Conservation (phyloP, 2,797 vertebrate species). For the Pseudotriccus pelzelni region DNA sequence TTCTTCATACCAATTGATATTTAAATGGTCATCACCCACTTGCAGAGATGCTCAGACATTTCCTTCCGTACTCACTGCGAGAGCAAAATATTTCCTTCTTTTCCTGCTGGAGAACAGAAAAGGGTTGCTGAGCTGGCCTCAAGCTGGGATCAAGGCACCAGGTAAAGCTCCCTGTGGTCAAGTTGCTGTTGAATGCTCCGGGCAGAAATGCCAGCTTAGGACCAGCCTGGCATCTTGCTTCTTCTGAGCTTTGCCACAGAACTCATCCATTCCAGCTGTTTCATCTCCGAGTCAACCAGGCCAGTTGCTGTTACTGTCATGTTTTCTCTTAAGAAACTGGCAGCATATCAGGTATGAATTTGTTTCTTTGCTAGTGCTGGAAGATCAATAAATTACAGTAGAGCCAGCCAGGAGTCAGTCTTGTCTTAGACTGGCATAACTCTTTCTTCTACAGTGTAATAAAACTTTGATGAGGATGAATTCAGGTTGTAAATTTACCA, state of each 20-base stretch:
- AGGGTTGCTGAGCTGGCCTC: neutral
- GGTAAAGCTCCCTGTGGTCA: neutral
- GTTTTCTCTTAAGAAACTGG: neutral
- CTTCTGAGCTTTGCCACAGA: neutral
- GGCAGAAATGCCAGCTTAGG: neutral
- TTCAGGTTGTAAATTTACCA: neutral
- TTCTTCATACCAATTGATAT: neutral
- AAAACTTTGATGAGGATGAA: neutral
- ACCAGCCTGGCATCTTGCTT: neutral
- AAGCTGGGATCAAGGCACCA: neutral
- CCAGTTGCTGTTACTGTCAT: neutral
- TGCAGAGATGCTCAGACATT: neutral
- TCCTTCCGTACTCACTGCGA: neutral
- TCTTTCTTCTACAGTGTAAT: neutral
- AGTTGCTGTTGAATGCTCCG: neutral
- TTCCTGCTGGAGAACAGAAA: neutral
- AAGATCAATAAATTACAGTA: neutral
- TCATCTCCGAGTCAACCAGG: neutral
- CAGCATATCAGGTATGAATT: neutral
- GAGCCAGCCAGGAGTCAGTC: neutral
- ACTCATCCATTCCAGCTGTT: neutral
- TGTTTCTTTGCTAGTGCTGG: neutral
- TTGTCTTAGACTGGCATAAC: neutral
- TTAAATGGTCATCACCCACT: neutral
- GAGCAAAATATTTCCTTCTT: neutral